phyloP scores from a whole-genome alignment of 2,888 invertebrate species.

The Polylopha cassiicola region DNA sequence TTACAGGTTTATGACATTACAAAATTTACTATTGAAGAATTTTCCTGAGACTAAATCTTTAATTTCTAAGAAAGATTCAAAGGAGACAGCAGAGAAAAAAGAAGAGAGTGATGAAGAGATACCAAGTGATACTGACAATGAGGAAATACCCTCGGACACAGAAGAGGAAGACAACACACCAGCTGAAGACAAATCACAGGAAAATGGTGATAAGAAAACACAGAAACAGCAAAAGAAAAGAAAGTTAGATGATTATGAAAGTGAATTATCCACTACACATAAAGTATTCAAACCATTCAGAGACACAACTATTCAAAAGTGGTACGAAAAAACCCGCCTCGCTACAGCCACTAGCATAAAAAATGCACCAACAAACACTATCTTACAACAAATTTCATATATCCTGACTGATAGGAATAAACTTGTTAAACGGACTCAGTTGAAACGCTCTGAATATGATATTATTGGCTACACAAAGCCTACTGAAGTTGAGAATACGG shows the following conservation, averaged over 20 bases:
- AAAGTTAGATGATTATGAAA: slow-evolving; percentile 78
- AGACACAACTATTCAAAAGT: slow-evolving; percentile 90
- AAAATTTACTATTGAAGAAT: slow-evolving; percentile 73
- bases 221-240: slow-evolving; percentile 56
- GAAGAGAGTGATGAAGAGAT: slow-evolving; percentile 64
- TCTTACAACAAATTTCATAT: slow-evolving; percentile 90
- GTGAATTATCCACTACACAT: slow-evolving; percentile 75
- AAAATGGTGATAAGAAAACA: slow-evolving; percentile 25
- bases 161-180: slow-evolving; percentile 59
- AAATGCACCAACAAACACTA: slow-evolving; percentile 78
- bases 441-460: slow-evolving; percentile 84
- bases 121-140: slow-evolving; percentile 76
- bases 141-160: slow-evolving; percentile 81
- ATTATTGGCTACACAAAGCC: slow-evolving; percentile 78
- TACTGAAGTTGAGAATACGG: slow-evolving; percentile 30
- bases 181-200: slow-evolving; percentile 31
- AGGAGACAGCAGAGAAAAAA: slow-evolving; percentile 38
- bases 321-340: slow-evolving; percentile 95
- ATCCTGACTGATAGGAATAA: slow-evolving; percentile 86
- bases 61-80: slow-evolving; percentile 40
- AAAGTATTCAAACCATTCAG: slow-evolving; percentile 81
- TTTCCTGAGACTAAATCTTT: slow-evolving; percentile 83
- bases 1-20: slow-evolving; percentile 62
- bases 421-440: slow-evolving; percentile 86
- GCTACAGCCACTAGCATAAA: slow-evolving; percentile 81